phyloP scores from a whole-genome alignment of 2,113 vertebrate species.

The Bostrychus sinensis region DNA sequence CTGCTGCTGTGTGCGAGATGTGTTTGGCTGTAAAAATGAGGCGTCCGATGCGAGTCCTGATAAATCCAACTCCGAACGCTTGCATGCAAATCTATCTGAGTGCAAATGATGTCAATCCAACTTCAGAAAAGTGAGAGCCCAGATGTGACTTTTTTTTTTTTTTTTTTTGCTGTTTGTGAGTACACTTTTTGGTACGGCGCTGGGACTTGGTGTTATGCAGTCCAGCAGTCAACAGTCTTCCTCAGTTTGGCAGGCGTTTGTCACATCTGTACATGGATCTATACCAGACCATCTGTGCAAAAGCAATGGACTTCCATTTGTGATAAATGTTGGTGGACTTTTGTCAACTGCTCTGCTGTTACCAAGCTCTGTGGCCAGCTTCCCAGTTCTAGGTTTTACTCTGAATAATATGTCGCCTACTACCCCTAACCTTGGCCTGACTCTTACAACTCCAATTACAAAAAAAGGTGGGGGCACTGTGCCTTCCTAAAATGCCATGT shows the following conservation, averaged over 20 bases:
- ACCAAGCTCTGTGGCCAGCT: too few relatives aligned
- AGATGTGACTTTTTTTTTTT: too few relatives aligned
- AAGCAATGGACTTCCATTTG: not conserved
- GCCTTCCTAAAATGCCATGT: too few relatives aligned
- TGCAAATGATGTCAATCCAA: conserved; percentile 69
- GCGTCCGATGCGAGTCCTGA: conserved; percentile 69
- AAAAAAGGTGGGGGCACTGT: too few relatives aligned
- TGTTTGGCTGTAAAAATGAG: conserved; percentile 69
- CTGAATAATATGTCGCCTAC: too few relatives aligned
- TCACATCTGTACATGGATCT: not conserved
- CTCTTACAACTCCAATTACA: too few relatives aligned
- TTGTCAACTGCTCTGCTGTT: too few relatives aligned
- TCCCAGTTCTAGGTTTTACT: too few relatives aligned
- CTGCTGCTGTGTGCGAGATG: conserved; percentile 46
- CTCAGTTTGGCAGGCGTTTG: not conserved
- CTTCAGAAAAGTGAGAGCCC: conserved; percentile 51
- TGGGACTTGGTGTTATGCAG: too few relatives aligned
- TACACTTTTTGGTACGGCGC: not conserved
- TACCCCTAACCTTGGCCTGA: too few relatives aligned
- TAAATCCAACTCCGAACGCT: conserved; percentile 62
- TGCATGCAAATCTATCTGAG: conserved; percentile 60
- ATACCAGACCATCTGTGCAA: not conserved
- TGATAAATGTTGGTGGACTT: too few relatives aligned
- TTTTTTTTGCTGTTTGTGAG: not conserved
- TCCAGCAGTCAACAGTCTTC: not conserved